Evolutionary conservation across 1,140 invertebrate genomes (phyloP).

Genomic region (Drosophila repleta): DNA sequence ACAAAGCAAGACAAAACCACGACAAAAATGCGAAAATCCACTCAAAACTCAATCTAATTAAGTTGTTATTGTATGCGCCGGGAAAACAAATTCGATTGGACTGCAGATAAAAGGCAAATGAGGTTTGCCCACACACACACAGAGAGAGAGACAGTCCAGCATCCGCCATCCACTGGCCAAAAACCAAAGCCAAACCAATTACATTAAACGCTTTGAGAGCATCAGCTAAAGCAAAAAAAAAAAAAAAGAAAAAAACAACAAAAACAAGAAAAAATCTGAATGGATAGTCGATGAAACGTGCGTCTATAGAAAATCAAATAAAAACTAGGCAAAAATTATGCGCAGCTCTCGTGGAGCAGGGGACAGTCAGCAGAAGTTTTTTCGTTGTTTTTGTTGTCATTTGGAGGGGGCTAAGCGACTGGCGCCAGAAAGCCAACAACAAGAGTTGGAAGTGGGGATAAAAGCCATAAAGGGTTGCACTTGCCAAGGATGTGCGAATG

Average conservation of each 20-base stretch:
- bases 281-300: conserved; percentile 39
- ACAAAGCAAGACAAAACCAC: background rate
- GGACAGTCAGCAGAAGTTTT: conserved; percentile 24
- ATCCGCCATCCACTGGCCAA: conserved; percentile 15
- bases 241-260: background rate
- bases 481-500: conserved; percentile 60
- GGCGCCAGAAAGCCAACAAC: conserved; percentile 69
- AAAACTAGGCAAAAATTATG: conserved; percentile 73
- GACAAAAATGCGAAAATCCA: conserved; percentile 13
- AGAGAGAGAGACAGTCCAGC: no score
- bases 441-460: conserved; percentile 44
- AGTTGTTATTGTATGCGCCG: conserved; percentile 71
- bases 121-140: conserved; percentile 15
- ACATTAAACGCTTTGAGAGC: conserved; percentile 65
- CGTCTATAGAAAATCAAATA: conserved; percentile 56
- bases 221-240: background rate
- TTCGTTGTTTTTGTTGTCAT: conserved; percentile 1
- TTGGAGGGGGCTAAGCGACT: conserved; percentile 37
- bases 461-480: conserved; percentile 40
- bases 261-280: conserved; percentile 1
- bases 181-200: conserved; percentile 64
- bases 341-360: conserved; percentile 22
- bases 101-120: conserved; percentile 50
- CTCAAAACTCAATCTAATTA: conserved; percentile 74
- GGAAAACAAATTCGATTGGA: conserved; percentile 73